Percentiles rank a stretch among this genome's conserved stretches.
Evolutionary conservation across 2,888 invertebrate species (phyloP).

Genomic region (Drosophila vallismaia): DNA sequence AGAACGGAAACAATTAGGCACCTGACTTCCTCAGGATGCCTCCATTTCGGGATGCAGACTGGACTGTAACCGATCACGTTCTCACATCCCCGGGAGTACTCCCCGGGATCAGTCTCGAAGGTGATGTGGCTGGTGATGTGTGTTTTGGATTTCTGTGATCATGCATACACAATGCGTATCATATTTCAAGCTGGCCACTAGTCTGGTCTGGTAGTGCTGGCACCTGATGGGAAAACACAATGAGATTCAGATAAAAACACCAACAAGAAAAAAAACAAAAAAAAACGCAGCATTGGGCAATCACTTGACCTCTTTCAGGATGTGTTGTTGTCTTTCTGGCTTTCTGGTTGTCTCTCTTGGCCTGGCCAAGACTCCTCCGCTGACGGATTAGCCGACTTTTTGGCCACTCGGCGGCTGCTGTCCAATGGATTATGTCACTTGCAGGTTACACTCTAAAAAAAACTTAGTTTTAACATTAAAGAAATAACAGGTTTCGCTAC

Average conservation of each 20-base stretch:
- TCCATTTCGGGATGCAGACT: constrained; percentile 26
- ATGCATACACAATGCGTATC: constrained; percentile 81
- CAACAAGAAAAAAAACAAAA: constrained; percentile 2
- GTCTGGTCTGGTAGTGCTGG: constrained; percentile 32
- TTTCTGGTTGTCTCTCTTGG: too few relatives aligned
- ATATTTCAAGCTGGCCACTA: constrained; percentile 73
- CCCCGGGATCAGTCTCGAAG: constrained; percentile 6
- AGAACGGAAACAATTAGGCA: constrained; percentile 83
- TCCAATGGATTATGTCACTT: constrained; percentile 64
- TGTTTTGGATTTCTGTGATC: constrained; percentile 66
- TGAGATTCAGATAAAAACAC: constrained; percentile 52
- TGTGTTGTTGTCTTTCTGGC: constrained; percentile 63
- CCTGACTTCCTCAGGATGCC: constrained; percentile 83
- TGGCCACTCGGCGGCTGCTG: constrained; percentile 35
- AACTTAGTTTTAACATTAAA: background rate
- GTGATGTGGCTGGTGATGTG: too few relatives aligned
- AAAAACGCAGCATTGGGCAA: constrained; percentile 63
- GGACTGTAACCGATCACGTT: constrained; percentile 46
- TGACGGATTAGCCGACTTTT: constrained; percentile 5
- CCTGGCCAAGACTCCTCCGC: constrained; percentile 20
- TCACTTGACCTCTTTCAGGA: constrained; percentile 82
- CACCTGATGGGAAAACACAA: constrained; percentile 83
- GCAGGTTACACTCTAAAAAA: constrained; percentile 13
- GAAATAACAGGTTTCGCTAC: too few relatives aligned
- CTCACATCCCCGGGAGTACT: constrained; percentile 11